Conservation (phyloP, 2,888 invertebrate genomes). For the Disparrhopalites patrizii region DNA sequence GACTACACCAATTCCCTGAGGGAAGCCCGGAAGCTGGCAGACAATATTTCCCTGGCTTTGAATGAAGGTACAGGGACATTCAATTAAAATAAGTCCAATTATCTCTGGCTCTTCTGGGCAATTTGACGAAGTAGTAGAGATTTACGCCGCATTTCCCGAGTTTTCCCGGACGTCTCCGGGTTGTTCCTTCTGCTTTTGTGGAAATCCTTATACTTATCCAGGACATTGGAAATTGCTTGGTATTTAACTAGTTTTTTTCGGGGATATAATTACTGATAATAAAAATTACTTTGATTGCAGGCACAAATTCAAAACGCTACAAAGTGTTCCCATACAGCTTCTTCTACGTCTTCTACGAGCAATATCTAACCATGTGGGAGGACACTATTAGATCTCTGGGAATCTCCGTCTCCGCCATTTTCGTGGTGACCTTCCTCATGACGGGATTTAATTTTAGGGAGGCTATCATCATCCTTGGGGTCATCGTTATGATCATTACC, state of each 20-base stretch:
- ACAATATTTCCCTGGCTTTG: constrained; percentile 69
- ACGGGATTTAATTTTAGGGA: constrained; percentile 86
- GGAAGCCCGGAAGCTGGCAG: constrained; percentile 69
- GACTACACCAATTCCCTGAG: constrained; percentile 81
- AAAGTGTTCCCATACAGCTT: constrained; percentile 48
- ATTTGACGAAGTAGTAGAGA: too few relatives aligned
- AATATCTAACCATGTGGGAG: constrained; percentile 81
- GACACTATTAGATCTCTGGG: constrained; percentile 82
- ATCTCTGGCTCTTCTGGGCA: too few relatives aligned
- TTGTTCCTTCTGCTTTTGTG: too few relatives aligned
- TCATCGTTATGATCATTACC: constrained; percentile 71
- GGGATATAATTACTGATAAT: too few relatives aligned
- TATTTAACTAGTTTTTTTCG: too few relatives aligned
- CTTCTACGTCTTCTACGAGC: constrained; percentile 59
- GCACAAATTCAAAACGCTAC: constrained; percentile 43
- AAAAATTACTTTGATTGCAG: constrained; percentile 34
- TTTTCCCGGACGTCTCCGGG: too few relatives aligned
- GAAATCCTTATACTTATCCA: too few relatives aligned
- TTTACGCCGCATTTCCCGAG: too few relatives aligned
- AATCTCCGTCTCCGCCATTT: constrained; percentile 84
- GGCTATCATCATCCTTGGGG: constrained; percentile 67
- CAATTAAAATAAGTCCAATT: too few relatives aligned
- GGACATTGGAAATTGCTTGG: too few relatives aligned
- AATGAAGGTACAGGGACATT: constrained; percentile 56
- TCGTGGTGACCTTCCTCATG: constrained; percentile 84